These are phyloP conservation scores for Hypena proboscidalis DNA, from an alignment of 2,888 invertebrate species.

Conservation along the genomic window DNA sequence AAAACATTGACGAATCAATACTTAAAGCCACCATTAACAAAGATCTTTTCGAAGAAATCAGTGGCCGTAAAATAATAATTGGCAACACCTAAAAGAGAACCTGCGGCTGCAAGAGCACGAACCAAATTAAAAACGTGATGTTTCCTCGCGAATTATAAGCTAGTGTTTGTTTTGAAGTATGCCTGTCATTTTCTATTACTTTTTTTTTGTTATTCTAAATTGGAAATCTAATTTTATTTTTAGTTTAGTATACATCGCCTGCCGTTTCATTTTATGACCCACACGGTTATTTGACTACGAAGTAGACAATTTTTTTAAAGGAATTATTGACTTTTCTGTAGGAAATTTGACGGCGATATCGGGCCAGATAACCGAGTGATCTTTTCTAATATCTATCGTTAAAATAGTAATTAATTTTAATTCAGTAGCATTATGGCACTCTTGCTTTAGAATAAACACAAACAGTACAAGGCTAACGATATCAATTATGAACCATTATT, in stretches of 20 bases:
- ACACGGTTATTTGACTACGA: no score
- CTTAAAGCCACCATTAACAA: background rate
- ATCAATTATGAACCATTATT: no score
- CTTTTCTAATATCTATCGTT: no score
- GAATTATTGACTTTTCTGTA: no score
- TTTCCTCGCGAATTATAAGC: conserved; percentile 29
- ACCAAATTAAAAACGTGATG: conserved; percentile 59
- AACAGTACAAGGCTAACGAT: no score
- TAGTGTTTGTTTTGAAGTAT: conserved; percentile 33
- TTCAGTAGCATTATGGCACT: no score
- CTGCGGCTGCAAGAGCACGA: conserved; percentile 33
- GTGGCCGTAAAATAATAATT: conserved; percentile 40
- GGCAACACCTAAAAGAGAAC: conserved; percentile 35
- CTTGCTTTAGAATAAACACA: no score
- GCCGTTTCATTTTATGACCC: no score
- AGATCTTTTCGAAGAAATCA: conserved; percentile 3
- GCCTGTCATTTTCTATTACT: conserved; percentile 16
- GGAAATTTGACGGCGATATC: no score
- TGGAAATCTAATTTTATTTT: conserved; percentile 4
- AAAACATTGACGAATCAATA: no score
- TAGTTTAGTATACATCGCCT: conserved; percentile 13
- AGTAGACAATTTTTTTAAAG: background rate
- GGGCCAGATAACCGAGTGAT: no score
- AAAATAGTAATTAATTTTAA: no score
- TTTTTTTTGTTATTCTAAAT: conserved; percentile 14